phyloP scores from a whole-genome alignment of 2,888 invertebrate genomes.

The Temnothorax unifasciatus region DNA sequence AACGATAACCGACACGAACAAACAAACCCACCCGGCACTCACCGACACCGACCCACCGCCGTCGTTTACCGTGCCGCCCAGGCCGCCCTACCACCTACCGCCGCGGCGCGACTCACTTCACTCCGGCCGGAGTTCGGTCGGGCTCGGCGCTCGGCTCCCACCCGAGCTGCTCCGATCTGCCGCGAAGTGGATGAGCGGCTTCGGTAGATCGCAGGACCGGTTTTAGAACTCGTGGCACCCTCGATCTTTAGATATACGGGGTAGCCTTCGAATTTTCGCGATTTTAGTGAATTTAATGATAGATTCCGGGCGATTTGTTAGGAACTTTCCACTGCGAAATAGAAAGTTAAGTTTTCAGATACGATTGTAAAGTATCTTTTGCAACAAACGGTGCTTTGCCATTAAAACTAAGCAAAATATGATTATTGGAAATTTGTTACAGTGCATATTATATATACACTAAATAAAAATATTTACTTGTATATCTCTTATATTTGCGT shows the following conservation, averaged over 20 bases:
- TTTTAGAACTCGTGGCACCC: neutral
- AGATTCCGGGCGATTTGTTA: neutral
- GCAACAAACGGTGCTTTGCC: no score
- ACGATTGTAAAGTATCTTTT: no score
- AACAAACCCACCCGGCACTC: no score
- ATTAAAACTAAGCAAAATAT: no score
- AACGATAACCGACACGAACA: conserved; percentile 30
- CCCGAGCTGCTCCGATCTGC: conserved; percentile 1
- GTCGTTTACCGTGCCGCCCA: neutral
- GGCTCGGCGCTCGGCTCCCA: conserved; percentile 3
- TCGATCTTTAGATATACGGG: neutral
- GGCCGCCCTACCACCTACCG: no score
- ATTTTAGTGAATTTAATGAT: neutral
- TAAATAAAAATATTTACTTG: neutral
- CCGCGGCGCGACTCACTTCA: neutral
- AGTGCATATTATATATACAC: neutral
- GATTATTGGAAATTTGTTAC: neutral
- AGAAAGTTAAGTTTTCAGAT: neutral
- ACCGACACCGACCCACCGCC: neutral
- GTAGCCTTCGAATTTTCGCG: neutral
- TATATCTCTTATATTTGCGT: neutral
- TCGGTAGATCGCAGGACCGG: neutral
- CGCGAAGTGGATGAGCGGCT: neutral
- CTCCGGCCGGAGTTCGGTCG: neutral
- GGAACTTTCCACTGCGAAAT: no score